Evolutionary conservation across 2,888 invertebrate species (phyloP).

Genomic region (Meandrusa payeni): DNA sequence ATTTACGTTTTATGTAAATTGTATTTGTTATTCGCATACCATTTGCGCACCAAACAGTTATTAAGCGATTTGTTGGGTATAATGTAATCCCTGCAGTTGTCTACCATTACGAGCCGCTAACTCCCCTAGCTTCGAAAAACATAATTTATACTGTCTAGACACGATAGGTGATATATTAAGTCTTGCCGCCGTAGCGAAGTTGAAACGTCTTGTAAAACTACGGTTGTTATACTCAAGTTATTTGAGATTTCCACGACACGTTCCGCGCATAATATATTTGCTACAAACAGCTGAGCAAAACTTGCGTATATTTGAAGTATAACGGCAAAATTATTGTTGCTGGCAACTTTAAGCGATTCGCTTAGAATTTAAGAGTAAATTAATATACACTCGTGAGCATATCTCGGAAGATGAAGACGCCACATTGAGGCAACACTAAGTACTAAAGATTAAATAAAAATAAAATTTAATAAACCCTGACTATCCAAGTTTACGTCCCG

Average conservation of each 20-base stretch:
- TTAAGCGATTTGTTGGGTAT: constrained; percentile 11
- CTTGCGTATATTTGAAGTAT: no score
- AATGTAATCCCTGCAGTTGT: constrained; percentile 17
- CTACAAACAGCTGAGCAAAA: no score
- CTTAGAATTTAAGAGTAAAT: no score
- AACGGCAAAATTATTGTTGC: no score
- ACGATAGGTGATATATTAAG: constrained; percentile 38
- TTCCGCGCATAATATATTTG: constrained; percentile 3
- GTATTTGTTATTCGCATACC: neutral
- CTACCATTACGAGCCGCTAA: constrained; percentile 31
- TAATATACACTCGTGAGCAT: no score
- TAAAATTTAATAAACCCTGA: no score
- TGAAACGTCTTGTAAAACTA: constrained; percentile 21
- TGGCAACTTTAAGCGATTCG: no score
- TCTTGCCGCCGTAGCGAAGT: constrained; percentile 24
- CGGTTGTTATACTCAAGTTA: constrained; percentile 18
- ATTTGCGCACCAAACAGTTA: constrained; percentile 1
- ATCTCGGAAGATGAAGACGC: no score
- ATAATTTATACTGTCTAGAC: constrained; percentile 44
- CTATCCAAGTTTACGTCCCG: no score
- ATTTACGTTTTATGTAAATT: constrained; percentile 3
- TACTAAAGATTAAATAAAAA: no score
- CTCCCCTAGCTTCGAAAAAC: constrained; percentile 34
- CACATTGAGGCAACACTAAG: no score
- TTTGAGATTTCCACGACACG: constrained; percentile 12